Conservation (phyloP, 1,140 invertebrate genomes). For the Drosophila nasuta region DNA sequence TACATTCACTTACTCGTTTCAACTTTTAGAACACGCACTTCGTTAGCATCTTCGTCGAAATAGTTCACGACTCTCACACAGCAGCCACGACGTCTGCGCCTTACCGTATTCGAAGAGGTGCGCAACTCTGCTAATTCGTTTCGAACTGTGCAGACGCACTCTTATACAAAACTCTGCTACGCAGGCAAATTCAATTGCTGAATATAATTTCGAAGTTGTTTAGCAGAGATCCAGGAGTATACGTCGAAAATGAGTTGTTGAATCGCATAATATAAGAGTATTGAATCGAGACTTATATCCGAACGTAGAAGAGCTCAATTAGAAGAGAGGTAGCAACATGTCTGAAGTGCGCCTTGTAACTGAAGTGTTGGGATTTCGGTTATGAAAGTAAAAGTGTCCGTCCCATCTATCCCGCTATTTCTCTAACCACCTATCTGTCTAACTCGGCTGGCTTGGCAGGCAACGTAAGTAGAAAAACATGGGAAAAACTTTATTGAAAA, state of each 20-base stretch:
- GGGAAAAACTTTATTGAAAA: constrained; percentile 58
- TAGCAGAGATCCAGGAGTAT: constrained; percentile 23
- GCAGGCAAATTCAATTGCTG: constrained; percentile 39
- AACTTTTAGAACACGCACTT: constrained; percentile 67
- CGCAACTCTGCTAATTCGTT: constrained; percentile 52
- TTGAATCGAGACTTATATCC: not conserved
- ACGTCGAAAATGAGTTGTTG: constrained; percentile 4
- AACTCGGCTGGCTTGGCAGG: not conserved
- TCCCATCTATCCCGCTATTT: not conserved
- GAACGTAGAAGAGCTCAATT: not conserved
- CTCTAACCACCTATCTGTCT: not conserved
- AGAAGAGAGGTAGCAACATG: constrained; percentile 38
- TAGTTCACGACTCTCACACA: constrained; percentile 45
- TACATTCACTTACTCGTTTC: constrained; percentile 38
- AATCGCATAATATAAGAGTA: constrained; percentile 7
- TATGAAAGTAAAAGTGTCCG: constrained; percentile 65
- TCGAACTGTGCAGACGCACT: constrained; percentile 56
- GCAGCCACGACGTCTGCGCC: constrained; percentile 58
- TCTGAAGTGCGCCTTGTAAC: constrained; percentile 19
- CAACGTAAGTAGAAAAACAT: constrained; percentile 45
- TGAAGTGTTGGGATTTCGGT: constrained; percentile 65
- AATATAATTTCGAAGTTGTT: constrained; percentile 52
- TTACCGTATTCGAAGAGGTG: constrained; percentile 19
- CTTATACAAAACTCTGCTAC: constrained; percentile 52
- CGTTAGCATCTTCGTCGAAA: constrained; percentile 24